phyloP scores from a whole-genome alignment of 2,113 vertebrate species.

The Pelmatolapia mariae region DNA sequence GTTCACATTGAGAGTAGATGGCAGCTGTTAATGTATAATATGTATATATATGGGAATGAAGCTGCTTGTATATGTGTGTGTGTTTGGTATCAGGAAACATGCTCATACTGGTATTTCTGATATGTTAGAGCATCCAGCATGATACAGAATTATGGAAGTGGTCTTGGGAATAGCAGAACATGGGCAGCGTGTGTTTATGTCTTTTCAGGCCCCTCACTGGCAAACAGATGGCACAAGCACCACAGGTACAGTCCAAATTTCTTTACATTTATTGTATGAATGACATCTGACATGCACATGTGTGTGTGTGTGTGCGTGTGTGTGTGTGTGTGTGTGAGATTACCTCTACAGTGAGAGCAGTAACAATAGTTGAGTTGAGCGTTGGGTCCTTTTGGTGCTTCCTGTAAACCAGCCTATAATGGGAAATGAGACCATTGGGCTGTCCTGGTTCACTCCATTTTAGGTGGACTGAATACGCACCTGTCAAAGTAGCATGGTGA shows the following conservation, averaged over 20 bases:
- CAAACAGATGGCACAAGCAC: constrained; percentile 59
- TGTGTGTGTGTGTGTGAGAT: constrained; percentile 29
- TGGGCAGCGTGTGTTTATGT: constrained; percentile 1
- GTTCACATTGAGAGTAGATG: constrained; percentile 13
- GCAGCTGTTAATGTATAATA: not conserved
- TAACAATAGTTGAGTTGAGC: constrained; percentile 60
- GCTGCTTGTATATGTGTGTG: not conserved
- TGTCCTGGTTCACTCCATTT: constrained; percentile 78
- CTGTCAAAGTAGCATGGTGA: constrained; percentile 13
- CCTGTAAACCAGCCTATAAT: constrained; percentile 79
- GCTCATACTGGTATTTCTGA: not conserved
- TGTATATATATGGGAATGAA: not conserved
- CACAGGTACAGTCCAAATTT: constrained; percentile 48
- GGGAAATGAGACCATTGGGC: constrained; percentile 81
- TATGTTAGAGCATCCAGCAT: not conserved
- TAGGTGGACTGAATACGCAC: constrained; percentile 77
- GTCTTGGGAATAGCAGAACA: constrained; percentile 15
- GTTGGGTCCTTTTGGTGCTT: constrained; percentile 73
- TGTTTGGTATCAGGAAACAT: not conserved
- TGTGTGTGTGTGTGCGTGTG: not conserved
- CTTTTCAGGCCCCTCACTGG: constrained; percentile 42
- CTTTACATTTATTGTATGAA: constrained; percentile 20
- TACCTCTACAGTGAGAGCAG: constrained; percentile 82
- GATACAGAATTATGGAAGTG: not conserved
- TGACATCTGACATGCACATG: constrained; percentile 12